These are phyloP conservation scores for Synergus umbraculus DNA, from an alignment of 2,888 invertebrate species.

Conservation along the genomic window DNA sequence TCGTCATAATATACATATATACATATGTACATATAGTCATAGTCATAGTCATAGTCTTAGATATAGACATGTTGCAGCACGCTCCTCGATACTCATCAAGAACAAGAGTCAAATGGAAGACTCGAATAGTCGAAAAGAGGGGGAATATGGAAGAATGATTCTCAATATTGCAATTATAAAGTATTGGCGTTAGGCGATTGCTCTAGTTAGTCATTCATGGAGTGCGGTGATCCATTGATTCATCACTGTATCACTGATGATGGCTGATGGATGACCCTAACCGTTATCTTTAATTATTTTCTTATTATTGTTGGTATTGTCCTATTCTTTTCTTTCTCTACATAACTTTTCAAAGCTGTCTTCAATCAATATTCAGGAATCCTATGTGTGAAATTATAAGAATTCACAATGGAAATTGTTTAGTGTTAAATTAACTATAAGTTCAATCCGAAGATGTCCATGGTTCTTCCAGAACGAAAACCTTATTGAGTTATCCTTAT, in stretches of 20 bases:
- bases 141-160: not conserved
- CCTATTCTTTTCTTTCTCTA: not conserved
- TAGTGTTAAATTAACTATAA: too few species aligned
- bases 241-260: not conserved
- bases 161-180: not conserved
- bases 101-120: not conserved
- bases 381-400: too few species aligned
- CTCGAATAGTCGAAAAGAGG: not conserved
- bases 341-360: not conserved
- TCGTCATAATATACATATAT: not conserved
- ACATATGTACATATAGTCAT: conserved; percentile 5
- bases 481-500: too few species aligned
- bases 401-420: too few species aligned
- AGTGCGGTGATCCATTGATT: not conserved
- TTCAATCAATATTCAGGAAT: too few species aligned
- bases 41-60: not conserved
- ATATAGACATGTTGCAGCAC: not conserved
- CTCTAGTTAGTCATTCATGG: not conserved
- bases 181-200: too few species aligned
- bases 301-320: not conserved
- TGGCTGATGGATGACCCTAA: not conserved
- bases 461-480: too few species aligned
- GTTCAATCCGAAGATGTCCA: too few species aligned
- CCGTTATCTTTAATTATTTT: too few species aligned
- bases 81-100: not conserved